phyloP scores from a whole-genome alignment of 2,113 vertebrate species.

The Ginglymostoma cirratum region DNA sequence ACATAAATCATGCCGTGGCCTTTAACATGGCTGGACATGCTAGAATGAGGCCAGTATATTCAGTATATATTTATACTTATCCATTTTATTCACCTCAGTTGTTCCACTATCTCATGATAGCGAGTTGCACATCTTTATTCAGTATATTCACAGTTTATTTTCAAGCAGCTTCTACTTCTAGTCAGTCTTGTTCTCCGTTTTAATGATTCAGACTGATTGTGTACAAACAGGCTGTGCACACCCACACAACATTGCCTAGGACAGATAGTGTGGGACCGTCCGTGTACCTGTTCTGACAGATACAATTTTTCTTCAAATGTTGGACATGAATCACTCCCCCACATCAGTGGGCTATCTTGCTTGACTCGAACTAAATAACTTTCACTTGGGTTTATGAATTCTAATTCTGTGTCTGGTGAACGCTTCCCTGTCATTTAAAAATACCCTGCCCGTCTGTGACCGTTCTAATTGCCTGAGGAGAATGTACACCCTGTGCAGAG shows the following conservation, averaged over 20 bases:
- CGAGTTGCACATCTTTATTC: too few species aligned
- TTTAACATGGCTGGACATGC: neutral
- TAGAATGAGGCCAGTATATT: neutral
- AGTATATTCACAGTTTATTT: neutral
- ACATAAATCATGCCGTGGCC: neutral
- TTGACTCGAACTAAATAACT: neutral
- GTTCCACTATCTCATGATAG: too few species aligned
- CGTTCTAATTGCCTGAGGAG: neutral
- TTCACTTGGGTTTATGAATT: neutral
- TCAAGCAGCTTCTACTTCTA: neutral
- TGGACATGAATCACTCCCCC: too few species aligned
- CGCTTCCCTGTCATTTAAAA: neutral
- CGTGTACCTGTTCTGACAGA: too few species aligned
- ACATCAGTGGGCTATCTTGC: neutral
- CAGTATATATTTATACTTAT: too few species aligned
- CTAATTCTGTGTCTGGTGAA: neutral
- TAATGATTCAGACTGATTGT: neutral
- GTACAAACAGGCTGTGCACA: neutral
- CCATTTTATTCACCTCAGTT: too few species aligned
- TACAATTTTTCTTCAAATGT: too few species aligned
- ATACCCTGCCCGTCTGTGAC: neutral
- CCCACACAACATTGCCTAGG: neutral
- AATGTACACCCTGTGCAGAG: neutral
- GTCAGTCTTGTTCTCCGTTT: neutral
- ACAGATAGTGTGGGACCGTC: neutral